phyloP scores from a whole-genome alignment of 2,113 vertebrate genomes.

The Sylvilagus bachmani region DNA sequence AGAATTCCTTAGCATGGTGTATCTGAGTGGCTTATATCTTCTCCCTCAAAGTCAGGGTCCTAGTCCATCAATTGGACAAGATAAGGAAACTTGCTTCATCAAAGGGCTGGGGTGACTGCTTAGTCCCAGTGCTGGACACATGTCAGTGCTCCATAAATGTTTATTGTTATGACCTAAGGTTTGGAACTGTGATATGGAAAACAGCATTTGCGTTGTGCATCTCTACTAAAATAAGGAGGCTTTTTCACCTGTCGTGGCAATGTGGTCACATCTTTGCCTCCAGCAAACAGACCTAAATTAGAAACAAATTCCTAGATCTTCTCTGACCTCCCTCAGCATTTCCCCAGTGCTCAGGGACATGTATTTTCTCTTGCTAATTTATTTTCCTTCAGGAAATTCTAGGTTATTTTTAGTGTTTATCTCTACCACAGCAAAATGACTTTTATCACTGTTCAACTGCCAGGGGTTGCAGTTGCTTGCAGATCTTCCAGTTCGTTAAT shows the following conservation, averaged over 20 bases:
- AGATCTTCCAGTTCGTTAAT: not conserved
- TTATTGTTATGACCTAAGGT: not conserved
- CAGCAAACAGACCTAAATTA: not conserved
- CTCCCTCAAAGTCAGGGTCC: not conserved
- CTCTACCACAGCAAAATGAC: not conserved
- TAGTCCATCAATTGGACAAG: not conserved
- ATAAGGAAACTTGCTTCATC: not conserved
- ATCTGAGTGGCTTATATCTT: not conserved
- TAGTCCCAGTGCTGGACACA: not conserved
- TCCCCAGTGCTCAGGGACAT: not conserved
- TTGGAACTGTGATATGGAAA: not conserved
- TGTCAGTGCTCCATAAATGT: not conserved
- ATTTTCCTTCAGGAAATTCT: not conserved
- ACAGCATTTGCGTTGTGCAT: not conserved
- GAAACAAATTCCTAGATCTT: not conserved
- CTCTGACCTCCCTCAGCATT: not conserved
- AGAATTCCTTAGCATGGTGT: not conserved
- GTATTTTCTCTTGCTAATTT: not conserved
- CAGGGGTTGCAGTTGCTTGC: not conserved
- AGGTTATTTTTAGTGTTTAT: slow-evolving; percentile 12
- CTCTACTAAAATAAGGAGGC: not conserved
- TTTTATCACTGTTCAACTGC: not conserved
- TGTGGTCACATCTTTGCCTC: not conserved
- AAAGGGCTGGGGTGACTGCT: not conserved
- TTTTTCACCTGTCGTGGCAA: not conserved